Conservation (phyloP, 1,140 invertebrate genomes). For the Macrocentrus cingulum region DNA sequence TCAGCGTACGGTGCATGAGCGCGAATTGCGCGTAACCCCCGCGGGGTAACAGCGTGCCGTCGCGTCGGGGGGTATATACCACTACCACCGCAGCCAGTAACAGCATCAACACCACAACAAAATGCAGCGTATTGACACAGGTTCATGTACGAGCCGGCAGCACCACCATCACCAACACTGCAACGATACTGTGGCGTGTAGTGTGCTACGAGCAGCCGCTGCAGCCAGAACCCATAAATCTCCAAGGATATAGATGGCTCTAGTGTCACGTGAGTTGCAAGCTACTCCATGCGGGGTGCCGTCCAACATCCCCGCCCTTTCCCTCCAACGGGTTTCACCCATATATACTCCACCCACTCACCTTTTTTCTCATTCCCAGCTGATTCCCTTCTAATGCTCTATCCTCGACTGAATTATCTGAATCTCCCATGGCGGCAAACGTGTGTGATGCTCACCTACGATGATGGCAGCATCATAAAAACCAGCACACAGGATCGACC, state of each 20-base stretch:
- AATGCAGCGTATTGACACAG: background rate
- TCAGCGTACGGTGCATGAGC: conserved; percentile 48
- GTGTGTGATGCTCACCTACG: too few relatives aligned
- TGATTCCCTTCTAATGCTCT: conserved; percentile 20
- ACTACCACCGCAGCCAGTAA: conserved; percentile 12
- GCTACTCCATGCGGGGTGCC: conserved; percentile 58
- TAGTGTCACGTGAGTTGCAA: conserved; percentile 57
- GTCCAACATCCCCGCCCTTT: conserved; percentile 48
- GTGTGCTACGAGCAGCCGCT: conserved; percentile 52
- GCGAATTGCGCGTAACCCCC: conserved; percentile 58
- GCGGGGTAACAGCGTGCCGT: conserved; percentile 54
- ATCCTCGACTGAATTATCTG: conserved; percentile 53
- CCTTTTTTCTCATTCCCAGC: conserved; percentile 4
- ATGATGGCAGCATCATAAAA: too few relatives aligned
- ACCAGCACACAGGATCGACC: too few relatives aligned
- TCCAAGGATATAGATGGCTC: conserved; percentile 58
- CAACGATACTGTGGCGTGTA: conserved; percentile 53
- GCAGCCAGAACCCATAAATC: conserved; percentile 58
- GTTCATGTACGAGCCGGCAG: background rate
- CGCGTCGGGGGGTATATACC: conserved; percentile 54
- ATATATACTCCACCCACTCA: conserved; percentile 26
- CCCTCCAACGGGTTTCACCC: conserved; percentile 18
- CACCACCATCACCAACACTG: conserved; percentile 38
- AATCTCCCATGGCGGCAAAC: conserved; percentile 48
- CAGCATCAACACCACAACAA: conserved; percentile 17